A percentile compares a stretch with the other conserved stretches of the same genome.
phyloP scores from a whole-genome alignment of 2,888 invertebrate genomes.

The Panorpa germanica region DNA sequence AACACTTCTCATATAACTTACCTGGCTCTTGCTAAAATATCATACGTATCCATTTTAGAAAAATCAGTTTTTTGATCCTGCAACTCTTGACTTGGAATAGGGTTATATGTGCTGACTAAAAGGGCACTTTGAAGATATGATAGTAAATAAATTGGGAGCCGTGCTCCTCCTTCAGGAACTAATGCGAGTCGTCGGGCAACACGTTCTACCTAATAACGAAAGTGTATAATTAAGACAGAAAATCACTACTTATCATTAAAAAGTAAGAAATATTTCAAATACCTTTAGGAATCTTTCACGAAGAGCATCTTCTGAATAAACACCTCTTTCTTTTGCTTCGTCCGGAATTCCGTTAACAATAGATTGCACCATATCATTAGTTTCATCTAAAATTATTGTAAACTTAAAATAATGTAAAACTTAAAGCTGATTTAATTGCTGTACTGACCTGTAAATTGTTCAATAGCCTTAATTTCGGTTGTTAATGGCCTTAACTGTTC shows the following conservation, averaged over 20 bases:
- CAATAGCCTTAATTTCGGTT: constrained; percentile 52
- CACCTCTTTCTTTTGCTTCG: constrained; percentile 60
- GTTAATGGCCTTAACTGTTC: constrained; percentile 39
- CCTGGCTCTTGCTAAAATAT: constrained; percentile 79
- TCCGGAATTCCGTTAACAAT: constrained; percentile 61
- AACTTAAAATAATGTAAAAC: background rate
- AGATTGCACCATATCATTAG: constrained; percentile 62
- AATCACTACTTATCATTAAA: background rate
- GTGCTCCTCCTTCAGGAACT: constrained; percentile 76
- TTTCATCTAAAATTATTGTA: constrained; percentile 29
- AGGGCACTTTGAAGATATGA: constrained; percentile 83
- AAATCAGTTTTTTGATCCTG: constrained; percentile 55
- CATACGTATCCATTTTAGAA: constrained; percentile 61
- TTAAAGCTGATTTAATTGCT: constrained; percentile 2
- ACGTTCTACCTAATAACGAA: constrained; percentile 38
- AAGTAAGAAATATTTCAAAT: constrained; percentile 12
- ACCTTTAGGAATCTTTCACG: constrained; percentile 65
- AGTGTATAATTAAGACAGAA: background rate
- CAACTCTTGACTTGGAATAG: constrained; percentile 54
- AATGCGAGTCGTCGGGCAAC: constrained; percentile 70
- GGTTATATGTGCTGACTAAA: constrained; percentile 43
- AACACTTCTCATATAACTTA: constrained; percentile 19
- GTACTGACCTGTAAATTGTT: constrained; percentile 49
- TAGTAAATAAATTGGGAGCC: constrained; percentile 60
- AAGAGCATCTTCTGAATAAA: constrained; percentile 74